Percentiles rank a stretch among this genome's conserved stretches.
phyloP scores from a whole-genome alignment of 2,797 vertebrate genomes.

The Bovichtus variegatus region DNA sequence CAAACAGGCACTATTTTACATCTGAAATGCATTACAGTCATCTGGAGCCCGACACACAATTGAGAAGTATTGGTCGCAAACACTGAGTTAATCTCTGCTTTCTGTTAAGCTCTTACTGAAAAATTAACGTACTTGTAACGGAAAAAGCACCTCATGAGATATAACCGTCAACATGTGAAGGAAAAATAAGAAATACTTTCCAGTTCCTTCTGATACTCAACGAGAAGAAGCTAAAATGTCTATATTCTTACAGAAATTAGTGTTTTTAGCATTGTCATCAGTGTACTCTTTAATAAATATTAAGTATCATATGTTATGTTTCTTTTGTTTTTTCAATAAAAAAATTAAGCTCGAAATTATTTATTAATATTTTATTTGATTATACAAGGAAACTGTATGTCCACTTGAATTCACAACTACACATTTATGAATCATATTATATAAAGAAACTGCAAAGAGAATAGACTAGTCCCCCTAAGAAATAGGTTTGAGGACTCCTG shows the following conservation, averaged over 20 bases:
- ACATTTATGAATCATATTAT: not conserved
- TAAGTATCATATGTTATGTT: not conserved
- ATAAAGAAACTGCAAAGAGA: not conserved
- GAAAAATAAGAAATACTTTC: conserved; percentile 21
- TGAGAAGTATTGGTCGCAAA: conserved; percentile 24
- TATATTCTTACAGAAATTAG: conserved; percentile 8
- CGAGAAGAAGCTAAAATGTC: conserved; percentile 30
- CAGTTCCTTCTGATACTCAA: conserved; percentile 24
- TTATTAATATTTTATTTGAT: conserved; percentile 37
- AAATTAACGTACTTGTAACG: conserved; percentile 57
- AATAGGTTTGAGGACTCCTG: not conserved
- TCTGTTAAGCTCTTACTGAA: conserved; percentile 50
- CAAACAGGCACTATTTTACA: not conserved
- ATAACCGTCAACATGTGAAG: conserved; percentile 37
- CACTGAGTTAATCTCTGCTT: conserved; percentile 58
- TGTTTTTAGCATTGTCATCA: not conserved
- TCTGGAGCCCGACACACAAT: conserved; percentile 15
- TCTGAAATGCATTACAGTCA: conserved; percentile 16
- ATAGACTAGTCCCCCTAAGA: not conserved
- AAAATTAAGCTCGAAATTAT: not conserved
- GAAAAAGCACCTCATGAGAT: conserved; percentile 57
- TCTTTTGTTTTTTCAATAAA: conserved; percentile 53
- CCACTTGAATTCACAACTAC: not conserved
- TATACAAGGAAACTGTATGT: conserved; percentile 2
- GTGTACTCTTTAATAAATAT: conserved; percentile 36